A percentile compares a stretch with the other conserved stretches of the same genome.
These are phyloP conservation scores for Drosophila littoralis DNA, from an alignment of 1,140 invertebrate genomes.

Conservation along the genomic window DNA sequence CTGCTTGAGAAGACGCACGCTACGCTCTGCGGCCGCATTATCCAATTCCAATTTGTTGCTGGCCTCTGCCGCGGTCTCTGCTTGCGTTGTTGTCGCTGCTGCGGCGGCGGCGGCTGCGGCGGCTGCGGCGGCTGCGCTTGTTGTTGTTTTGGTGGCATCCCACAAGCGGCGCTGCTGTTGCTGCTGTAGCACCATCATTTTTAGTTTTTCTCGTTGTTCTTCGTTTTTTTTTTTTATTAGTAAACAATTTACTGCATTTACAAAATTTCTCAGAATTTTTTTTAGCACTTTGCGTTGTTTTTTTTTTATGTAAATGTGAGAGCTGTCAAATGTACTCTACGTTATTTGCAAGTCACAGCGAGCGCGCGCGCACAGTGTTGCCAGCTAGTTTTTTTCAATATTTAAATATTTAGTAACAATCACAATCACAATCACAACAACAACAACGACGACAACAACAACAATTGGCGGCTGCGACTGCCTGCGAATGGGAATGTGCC, in stretches of 20 bases:
- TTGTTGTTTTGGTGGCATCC: conserved; percentile 40
- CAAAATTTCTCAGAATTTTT: conserved; percentile 11
- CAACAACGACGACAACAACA: conserved; percentile 15
- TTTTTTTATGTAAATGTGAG: conserved; percentile 21
- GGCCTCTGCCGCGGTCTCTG: conserved; percentile 18
- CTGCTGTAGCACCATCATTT: conserved; percentile 78
- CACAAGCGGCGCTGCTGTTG: conserved; percentile 63
- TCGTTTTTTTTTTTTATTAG: background rate
- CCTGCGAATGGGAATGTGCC: conserved; percentile 21
- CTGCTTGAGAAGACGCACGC: conserved; percentile 5
- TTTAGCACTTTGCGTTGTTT: conserved; percentile 9
- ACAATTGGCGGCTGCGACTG: conserved; percentile 24
- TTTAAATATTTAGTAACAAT: background rate
- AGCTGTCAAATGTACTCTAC: conserved; percentile 1
- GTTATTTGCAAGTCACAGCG: conserved; percentile 43
- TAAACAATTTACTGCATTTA: background rate
- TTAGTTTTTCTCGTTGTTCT: conserved; percentile 13
- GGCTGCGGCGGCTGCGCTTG: conserved; percentile 4
- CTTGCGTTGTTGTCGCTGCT: conserved; percentile 21
- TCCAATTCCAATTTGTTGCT: conserved; percentile 37
- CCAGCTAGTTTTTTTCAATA: background rate
- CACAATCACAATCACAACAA: too few relatives aligned
- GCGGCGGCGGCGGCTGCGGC: background rate
- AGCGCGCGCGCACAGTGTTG: conserved; percentile 21
- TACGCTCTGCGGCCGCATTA: background rate